These are phyloP conservation scores for Bombus ignitus DNA, from an alignment of 1,140 invertebrate species.

Conservation along the genomic window DNA sequence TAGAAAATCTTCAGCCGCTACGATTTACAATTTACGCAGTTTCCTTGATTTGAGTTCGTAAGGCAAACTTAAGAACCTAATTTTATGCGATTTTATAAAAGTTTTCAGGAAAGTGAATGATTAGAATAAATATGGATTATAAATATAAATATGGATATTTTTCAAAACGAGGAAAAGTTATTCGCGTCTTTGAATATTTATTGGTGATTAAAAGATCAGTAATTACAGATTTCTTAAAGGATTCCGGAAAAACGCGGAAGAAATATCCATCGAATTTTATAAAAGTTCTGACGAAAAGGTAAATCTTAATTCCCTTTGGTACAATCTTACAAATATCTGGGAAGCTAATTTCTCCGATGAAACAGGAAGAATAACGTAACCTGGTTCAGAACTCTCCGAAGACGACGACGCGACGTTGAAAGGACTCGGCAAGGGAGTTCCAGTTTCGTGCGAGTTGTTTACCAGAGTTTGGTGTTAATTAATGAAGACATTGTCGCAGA, in stretches of 20 bases:
- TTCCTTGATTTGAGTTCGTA: not conserved
- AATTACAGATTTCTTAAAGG: not conserved
- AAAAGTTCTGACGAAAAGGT: not conserved
- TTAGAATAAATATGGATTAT: not conserved
- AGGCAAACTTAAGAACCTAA: not conserved
- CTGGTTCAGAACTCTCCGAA: not conserved
- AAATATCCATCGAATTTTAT: not conserved
- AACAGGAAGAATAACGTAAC: not conserved
- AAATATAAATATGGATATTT: not conserved
- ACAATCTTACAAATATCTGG: not conserved
- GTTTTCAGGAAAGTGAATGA: not conserved
- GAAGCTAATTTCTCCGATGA: not conserved
- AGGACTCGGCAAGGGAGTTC: too few species aligned
- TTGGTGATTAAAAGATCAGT: not conserved
- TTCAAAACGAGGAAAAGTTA: not conserved
- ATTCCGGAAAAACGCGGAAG: too few species aligned
- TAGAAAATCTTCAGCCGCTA: not conserved
- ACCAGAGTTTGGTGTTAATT: not conserved
- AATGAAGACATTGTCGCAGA: not conserved
- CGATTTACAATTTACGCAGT: not conserved
- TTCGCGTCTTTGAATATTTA: not conserved
- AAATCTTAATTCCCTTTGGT: not conserved
- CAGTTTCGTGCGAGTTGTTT: not conserved
- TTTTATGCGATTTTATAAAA: not conserved
- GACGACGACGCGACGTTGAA: not conserved